A percentile compares a stretch with the other conserved stretches of the same genome.
Evolutionary conservation across 1,140 invertebrate species (phyloP).

Genomic region (Euura lappo): DNA sequence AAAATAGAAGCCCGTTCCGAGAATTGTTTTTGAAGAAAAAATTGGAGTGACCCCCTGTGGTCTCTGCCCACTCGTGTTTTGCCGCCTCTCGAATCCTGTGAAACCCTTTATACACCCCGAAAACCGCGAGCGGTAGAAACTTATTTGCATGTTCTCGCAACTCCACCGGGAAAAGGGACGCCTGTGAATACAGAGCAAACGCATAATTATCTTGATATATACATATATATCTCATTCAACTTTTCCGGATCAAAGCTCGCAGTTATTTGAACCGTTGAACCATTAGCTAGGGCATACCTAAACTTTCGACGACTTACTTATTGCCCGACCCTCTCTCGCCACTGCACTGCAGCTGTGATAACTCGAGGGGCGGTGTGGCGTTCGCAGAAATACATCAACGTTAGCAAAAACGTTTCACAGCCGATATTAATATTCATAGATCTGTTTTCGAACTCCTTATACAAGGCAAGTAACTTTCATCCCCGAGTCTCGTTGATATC

Average conservation of each 20-base stretch:
- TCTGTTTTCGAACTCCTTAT: too few species aligned
- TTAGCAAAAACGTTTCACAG: too few species aligned
- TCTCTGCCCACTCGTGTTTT: background rate
- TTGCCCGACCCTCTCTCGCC: too few species aligned
- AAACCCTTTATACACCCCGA: background rate
- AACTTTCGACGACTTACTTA: too few species aligned
- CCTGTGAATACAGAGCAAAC: background rate
- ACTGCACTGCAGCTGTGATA: too few species aligned
- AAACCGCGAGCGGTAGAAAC: background rate
- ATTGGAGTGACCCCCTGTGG: background rate
- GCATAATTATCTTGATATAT: background rate
- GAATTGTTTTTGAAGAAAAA: conserved; percentile 9
- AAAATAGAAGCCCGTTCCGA: background rate
- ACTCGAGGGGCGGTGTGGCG: too few species aligned
- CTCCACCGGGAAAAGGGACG: background rate
- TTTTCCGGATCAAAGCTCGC: background rate
- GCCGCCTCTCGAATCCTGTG: background rate
- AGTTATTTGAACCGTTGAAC: background rate
- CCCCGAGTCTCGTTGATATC: too few species aligned
- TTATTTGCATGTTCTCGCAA: conserved; percentile 12
- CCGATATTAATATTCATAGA: too few species aligned
- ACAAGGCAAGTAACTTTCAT: too few species aligned
- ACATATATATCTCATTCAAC: conserved; percentile 1
- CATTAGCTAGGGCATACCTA: too few species aligned
- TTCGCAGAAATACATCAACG: too few species aligned